Evolutionary conservation across 1,140 invertebrate genomes (phyloP), one percentile per base, ranked within the genome.

Genomic region (Parapsyche elsis): DNA sequence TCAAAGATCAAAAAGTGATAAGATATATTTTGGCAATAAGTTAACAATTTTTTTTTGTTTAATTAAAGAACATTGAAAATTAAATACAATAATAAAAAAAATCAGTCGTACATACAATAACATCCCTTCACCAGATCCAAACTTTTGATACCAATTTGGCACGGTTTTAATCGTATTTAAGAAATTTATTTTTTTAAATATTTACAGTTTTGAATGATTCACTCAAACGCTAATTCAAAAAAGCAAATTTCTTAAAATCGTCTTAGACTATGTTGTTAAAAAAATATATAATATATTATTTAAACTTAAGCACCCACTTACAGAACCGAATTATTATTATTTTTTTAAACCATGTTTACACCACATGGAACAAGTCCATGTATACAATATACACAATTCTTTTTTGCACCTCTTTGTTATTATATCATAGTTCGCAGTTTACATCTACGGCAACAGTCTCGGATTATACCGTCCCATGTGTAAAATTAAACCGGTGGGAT

Each of bases 381-480:
- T 67, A 26, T 67, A 49, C n/a, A 73, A 73, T 46, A 49, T 73
- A 49, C 38, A 73, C 44, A 38, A 30, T 14, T 30, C 14, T 30
- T 21, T 44, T 71, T 14, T 44, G 30, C 26, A 71, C 67, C 23
- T 1, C 23, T 38, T 44, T 14, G 24, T 71, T 46, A 16, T 73
- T 12, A 67, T 38, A 38, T 1, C 7, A 38, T 38, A 38, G 30
- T 38, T 38, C 30, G n/a, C n/a, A 38, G 30, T 38, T 38, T 38
- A 67, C 10, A 53, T 82, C 87, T 87, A 94, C 80, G 93, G 93
- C 85, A 95, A 85, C 84, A 95, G 90, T 87, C 94, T 90, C 12
- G 94, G 95, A 87, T 95, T 95, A 87, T 95, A 96, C 84, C 94
- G 90, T 61, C 95, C 95, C 90, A 95, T 94, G 84, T 95, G 94